A percentile compares a stretch with the other conserved stretches of the same genome.
Evolutionary conservation across 1,140 invertebrate species (phyloP).

Genomic region (Aphaenogaster rudis): DNA sequence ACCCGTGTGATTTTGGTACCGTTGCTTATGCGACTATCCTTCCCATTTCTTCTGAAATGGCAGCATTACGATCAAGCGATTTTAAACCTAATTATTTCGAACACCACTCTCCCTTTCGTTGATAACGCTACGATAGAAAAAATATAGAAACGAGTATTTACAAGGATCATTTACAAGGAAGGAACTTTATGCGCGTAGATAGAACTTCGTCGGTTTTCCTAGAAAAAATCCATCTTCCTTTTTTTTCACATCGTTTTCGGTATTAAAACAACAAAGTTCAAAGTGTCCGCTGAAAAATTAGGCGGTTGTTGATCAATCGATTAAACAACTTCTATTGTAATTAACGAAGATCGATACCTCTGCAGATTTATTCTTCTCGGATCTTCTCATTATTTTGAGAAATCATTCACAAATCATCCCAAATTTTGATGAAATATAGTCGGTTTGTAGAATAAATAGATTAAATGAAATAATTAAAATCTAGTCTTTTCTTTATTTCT

Average conservation of each 20-base stretch:
- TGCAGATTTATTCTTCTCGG: not conserved
- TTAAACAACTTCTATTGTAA: constrained; percentile 3
- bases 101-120: constrained; percentile 53
- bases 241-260: constrained; percentile 17
- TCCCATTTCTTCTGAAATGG: constrained; percentile 34
- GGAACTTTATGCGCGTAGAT: constrained; percentile 70
- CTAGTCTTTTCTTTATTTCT: not conserved
- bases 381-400: not conserved
- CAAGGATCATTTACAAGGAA: constrained; percentile 67
- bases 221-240: constrained; percentile 51
- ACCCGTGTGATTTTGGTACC: constrained; percentile 64
- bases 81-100: constrained; percentile 43
- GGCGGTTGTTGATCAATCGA: constrained; percentile 14
- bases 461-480: not conserved
- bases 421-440: constrained; percentile 25
- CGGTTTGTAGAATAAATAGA: not conserved
- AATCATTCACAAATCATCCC: not conserved
- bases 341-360: not conserved
- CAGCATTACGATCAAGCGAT: constrained; percentile 45
- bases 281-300: constrained; percentile 50
- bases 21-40: not conserved
- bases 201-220: constrained; percentile 49
- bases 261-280: constrained; percentile 53
- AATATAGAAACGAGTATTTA: constrained; percentile 77
- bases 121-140: constrained; percentile 75